A percentile compares a stretch with the other conserved stretches of the same genome.
Conservation (phyloP, 2,888 invertebrate species). For the Taphrorychus bicolor region DNA sequence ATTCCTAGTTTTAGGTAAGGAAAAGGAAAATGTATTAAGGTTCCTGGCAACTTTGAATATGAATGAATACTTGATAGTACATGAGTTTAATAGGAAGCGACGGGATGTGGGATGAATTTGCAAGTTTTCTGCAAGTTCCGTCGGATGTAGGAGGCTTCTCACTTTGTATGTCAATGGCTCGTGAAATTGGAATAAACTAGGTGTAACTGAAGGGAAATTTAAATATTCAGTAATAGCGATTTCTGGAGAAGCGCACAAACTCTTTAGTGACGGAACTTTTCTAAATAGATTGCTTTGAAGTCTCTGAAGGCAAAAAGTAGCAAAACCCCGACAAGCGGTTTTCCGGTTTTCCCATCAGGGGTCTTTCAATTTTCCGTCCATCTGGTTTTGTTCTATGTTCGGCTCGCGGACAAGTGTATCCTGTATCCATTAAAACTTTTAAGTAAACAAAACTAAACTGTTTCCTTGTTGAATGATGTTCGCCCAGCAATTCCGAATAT, state of each 20-base stretch:
- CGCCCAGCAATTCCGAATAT: background rate
- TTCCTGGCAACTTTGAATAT: background rate
- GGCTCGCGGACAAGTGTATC: background rate
- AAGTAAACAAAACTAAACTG: conserved; percentile 4
- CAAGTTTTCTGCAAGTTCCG: background rate
- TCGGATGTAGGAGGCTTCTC: background rate
- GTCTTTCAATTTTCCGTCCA: background rate
- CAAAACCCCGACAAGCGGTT: too few relatives aligned
- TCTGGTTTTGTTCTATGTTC: background rate
- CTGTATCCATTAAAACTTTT: background rate
- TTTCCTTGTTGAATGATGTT: conserved; percentile 2
- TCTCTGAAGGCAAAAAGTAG: too few relatives aligned
- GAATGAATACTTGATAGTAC: background rate
- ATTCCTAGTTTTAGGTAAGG: background rate
- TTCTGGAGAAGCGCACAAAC: too few relatives aligned
- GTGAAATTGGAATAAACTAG: background rate
- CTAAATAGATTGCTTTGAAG: too few relatives aligned
- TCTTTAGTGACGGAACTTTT: too few relatives aligned
- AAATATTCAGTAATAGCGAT: too few relatives aligned
- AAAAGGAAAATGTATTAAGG: conserved; percentile 3
- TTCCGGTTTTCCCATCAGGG: too few relatives aligned
- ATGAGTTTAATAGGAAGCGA: background rate
- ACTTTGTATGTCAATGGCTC: background rate
- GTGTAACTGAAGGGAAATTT: too few relatives aligned
- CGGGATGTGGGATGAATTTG: background rate